Evolutionary conservation across 2,113 vertebrate genomes (phyloP).

Genomic region (Nibea albiflora): DNA sequence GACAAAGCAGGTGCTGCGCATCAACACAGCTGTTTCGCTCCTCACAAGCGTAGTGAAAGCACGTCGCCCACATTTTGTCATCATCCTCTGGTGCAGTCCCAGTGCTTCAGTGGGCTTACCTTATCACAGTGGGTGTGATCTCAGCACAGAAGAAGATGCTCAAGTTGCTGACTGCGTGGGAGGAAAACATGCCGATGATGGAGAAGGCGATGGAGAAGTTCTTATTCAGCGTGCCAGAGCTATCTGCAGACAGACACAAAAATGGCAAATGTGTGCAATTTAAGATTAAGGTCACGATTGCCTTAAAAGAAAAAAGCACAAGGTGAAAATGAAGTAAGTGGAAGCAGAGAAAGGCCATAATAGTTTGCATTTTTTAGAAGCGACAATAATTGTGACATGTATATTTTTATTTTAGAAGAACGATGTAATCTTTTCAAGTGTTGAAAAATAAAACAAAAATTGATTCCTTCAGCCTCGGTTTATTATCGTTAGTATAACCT

Average conservation of each 20-base stretch:
- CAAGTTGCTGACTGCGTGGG: constrained; percentile 95
- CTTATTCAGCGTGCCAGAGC: constrained; percentile 90
- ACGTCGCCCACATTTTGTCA: not conserved
- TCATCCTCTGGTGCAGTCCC: not conserved
- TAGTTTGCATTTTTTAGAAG: not conserved
- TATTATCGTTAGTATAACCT: not conserved
- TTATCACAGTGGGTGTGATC: constrained; percentile 97
- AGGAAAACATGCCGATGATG: constrained; percentile 98
- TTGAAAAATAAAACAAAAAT: no score
- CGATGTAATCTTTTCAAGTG: not conserved
- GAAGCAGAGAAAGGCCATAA: not conserved
- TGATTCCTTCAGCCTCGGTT: not conserved
- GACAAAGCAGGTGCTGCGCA: not conserved
- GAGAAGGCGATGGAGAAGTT: constrained; percentile 95
- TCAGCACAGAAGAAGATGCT: constrained; percentile 99
- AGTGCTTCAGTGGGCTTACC: constrained; percentile 80
- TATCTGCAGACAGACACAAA: constrained; percentile 79
- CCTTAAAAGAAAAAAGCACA: not conserved
- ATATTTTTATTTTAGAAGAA: not conserved
- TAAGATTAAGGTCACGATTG: not conserved
- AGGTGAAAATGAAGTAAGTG: not conserved
- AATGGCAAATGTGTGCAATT: not conserved
- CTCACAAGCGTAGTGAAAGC: not conserved
- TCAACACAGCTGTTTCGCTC: not conserved
- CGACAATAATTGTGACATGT: not conserved